Conservation (phyloP, 2,888 invertebrate species). For the Ashinkailepas kermadecensis region DNA sequence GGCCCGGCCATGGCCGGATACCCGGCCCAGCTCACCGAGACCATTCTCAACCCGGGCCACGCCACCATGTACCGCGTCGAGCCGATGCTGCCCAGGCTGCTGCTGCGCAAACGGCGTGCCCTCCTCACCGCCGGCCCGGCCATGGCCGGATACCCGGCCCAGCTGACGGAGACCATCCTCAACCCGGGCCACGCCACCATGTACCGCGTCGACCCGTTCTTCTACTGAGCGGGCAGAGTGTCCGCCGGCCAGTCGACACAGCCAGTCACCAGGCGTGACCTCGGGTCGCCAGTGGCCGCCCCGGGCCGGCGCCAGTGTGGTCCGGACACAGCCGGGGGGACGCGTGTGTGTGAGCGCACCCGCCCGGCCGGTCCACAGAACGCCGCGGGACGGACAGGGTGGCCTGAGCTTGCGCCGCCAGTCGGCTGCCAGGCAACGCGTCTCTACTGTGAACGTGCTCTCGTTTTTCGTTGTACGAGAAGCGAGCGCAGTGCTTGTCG, state of each 20-base stretch:
- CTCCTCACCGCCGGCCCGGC: constrained; percentile 56
- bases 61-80: constrained; percentile 70
- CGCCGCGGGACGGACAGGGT: background rate
- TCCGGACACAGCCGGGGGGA: background rate
- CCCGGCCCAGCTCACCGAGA: constrained; percentile 77
- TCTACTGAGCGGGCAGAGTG: too few relatives aligned
- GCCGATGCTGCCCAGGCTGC: constrained; percentile 62
- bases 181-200: constrained; percentile 82
- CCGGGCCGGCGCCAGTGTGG: background rate
- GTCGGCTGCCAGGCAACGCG: too few relatives aligned
- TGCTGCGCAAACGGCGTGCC: constrained; percentile 66
- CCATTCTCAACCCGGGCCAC: constrained; percentile 83
- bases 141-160: constrained; percentile 66
- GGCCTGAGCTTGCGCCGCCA: background rate
- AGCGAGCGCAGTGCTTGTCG: too few relatives aligned
- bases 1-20: constrained; percentile 57
- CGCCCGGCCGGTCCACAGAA: background rate
- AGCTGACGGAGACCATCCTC: constrained; percentile 81
- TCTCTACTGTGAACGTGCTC: too few relatives aligned
- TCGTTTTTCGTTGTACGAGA: too few relatives aligned
- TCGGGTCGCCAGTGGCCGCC: background rate
- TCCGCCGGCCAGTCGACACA: background rate
- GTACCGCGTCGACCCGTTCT: constrained; percentile 53
- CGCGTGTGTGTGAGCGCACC: background rate
- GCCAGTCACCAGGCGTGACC: background rate